phyloP scores from a whole-genome alignment of 2,888 invertebrate species.

The Protodeltote pygarga region DNA sequence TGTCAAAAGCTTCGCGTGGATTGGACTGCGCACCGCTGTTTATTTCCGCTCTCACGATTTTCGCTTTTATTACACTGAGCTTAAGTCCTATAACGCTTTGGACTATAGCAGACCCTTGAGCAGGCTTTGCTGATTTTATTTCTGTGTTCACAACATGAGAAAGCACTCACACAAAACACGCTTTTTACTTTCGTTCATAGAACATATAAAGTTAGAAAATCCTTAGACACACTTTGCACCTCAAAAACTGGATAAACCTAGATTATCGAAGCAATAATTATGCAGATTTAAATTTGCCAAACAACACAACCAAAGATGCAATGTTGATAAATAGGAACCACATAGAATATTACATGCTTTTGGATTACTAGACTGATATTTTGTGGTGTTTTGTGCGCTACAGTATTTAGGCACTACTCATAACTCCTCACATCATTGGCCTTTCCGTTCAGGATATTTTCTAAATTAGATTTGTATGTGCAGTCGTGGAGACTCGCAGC shows the following conservation, averaged over 20 bases:
- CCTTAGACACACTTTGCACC: constrained; percentile 48
- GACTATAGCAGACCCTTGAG: constrained; percentile 43
- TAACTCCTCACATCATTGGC: constrained; percentile 10
- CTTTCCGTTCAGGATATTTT: constrained; percentile 11
- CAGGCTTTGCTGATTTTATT: constrained; percentile 45
- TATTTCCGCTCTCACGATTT: constrained; percentile 69
- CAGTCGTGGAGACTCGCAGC: constrained; percentile 91
- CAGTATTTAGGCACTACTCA: constrained; percentile 3
- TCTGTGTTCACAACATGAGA: constrained; percentile 44
- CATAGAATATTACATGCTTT: constrained; percentile 19
- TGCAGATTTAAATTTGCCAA: constrained; percentile 14
- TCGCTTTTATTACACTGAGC: constrained; percentile 72
- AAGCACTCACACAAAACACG: constrained; percentile 49
- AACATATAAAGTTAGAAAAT: constrained; percentile 26
- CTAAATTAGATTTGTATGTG: constrained; percentile 53
- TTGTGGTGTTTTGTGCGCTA: constrained; percentile 16
- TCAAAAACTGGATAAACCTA: constrained; percentile 10
- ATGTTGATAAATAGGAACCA: constrained; percentile 15
- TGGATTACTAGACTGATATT: constrained; percentile 10
- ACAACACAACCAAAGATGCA: constrained; percentile 4
- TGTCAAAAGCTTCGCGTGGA: constrained; percentile 77
- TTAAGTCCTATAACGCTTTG: constrained; percentile 68
- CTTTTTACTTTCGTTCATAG: constrained; percentile 49
- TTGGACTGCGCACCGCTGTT: constrained; percentile 67
- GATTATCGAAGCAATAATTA: constrained; percentile 10